Evolutionary conservation across 1,140 invertebrate species (phyloP).

Genomic region (Charaxes varanes): DNA sequence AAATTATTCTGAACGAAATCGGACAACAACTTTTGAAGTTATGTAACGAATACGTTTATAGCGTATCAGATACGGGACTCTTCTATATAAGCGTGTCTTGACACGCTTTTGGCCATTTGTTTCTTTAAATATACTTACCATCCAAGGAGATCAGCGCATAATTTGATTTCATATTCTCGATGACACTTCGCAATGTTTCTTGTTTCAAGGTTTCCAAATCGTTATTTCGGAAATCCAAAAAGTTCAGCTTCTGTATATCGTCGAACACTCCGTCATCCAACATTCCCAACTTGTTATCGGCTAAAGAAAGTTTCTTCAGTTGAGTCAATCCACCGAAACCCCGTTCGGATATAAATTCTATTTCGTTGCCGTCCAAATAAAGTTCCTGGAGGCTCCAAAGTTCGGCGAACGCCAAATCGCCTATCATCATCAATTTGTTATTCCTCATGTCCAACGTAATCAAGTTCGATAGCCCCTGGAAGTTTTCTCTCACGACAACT

Average conservation of each 20-base stretch:
- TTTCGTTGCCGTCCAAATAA: constrained; percentile 82
- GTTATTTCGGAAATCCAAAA: constrained; percentile 84
- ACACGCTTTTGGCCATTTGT: no score
- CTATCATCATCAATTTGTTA: constrained; percentile 83
- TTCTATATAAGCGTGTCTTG: no score
- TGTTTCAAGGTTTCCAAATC: constrained; percentile 82
- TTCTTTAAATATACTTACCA: constrained; percentile 50
- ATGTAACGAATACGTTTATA: no score
- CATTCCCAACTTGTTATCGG: constrained; percentile 81
- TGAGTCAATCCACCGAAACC: constrained; percentile 83
- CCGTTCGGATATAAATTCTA: constrained; percentile 78
- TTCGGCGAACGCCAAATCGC: constrained; percentile 83
- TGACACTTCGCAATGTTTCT: constrained; percentile 81
- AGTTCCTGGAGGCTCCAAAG: constrained; percentile 82
- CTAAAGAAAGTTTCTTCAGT: constrained; percentile 80
- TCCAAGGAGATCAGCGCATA: constrained; percentile 60
- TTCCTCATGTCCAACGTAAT: constrained; percentile 79
- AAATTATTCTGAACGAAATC: no score
- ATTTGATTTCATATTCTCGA: constrained; percentile 81
- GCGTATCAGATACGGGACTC: no score
- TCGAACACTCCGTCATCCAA: constrained; percentile 80
- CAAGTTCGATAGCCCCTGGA: constrained; percentile 80
- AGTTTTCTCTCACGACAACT: constrained; percentile 80
- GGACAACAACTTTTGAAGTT: no score
- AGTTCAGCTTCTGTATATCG: constrained; percentile 78